phyloP scores from a whole-genome alignment of 2,888 invertebrate species.

The Caenorhabditis plicata region DNA sequence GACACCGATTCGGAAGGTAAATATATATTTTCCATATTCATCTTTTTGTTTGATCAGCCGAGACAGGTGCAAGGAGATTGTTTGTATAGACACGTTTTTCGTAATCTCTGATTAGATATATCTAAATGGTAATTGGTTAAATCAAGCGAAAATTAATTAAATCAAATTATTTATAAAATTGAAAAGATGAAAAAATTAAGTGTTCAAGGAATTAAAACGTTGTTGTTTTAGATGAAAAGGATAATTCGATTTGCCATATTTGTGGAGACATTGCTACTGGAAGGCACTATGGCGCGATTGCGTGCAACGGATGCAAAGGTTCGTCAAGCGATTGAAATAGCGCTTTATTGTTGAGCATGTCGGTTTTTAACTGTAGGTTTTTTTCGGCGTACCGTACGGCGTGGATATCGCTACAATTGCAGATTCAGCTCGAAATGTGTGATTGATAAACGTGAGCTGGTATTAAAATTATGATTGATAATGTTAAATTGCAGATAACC shows the following conservation, averaged over 20 bases:
- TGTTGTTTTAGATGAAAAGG: constrained; percentile 20
- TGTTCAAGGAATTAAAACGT: neutral
- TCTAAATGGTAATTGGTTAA: no score
- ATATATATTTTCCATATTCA: no score
- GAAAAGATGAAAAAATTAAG: neutral
- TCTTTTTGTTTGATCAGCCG: no score
- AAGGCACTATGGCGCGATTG: constrained; percentile 55
- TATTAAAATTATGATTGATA: neutral
- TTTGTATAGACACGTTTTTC: no score
- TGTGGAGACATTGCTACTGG: constrained; percentile 63
- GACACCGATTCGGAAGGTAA: no score
- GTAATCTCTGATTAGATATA: no score
- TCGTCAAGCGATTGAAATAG: neutral
- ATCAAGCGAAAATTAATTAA: no score
- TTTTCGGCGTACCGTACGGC: constrained; percentile 61
- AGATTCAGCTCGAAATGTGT: constrained; percentile 58
- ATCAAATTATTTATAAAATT: no score
- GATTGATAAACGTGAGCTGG: constrained; percentile 58
- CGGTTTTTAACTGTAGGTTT: constrained; percentile 36
- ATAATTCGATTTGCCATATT: constrained; percentile 48
- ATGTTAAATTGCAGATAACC: constrained; percentile 49
- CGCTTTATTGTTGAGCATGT: neutral
- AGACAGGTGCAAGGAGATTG: no score
- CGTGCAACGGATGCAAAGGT: constrained; percentile 63
- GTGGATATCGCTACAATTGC: constrained; percentile 60